Base-by-base conservation (phyloP, 2,888 invertebrate genomes). In the Zelleria hepariella region DNA sequence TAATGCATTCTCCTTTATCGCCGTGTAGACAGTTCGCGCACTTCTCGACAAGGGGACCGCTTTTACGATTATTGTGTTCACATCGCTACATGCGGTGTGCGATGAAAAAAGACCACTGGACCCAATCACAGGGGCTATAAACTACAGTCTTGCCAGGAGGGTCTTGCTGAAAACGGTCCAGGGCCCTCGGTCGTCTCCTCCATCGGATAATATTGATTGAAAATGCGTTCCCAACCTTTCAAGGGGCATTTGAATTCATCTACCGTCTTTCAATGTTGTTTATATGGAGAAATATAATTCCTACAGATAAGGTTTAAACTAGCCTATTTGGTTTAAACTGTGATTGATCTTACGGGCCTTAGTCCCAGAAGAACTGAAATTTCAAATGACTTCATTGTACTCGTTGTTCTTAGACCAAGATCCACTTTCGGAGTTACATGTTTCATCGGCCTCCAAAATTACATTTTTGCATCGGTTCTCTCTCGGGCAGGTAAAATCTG, bases 1-100 rank as follows among this genome's bases (percentile, higher is more conserved):
- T 84, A 86, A 87, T 86, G 87, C 86, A 83, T 87, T 87, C 86
- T 82, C 82, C 80, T 86, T 87, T 86, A 86, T 86, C 82, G 77
- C 79, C 75, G 69, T 71, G 81, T 78, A 80, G 85, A 85, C 86
- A 84, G 83, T 82, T 84, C 76, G 76, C 78, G 74, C 73, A 78
- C 78, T 82, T 73, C 75, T 80, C 79, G 75, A 75, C 76, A 73
- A 80, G 83, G 83, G 82, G 80, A 71, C 73, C 72, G 71, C 74
- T 85, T 88, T 87, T 86, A 87, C 82, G 86, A 80, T 85, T 87
- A 87, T 87, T 84, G 83, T 81, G 71, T 76, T 75, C 74, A 76
- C 75, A 74, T 78, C 74, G 78, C 74, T 70, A 79, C 77, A 79
- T 72, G 74, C 73, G 73, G 74, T 75, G 73, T 72, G 74, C 72